These are phyloP conservation scores for Myotis vivesi DNA, from an alignment of 2,797 vertebrate genomes.

Conservation along the genomic window DNA sequence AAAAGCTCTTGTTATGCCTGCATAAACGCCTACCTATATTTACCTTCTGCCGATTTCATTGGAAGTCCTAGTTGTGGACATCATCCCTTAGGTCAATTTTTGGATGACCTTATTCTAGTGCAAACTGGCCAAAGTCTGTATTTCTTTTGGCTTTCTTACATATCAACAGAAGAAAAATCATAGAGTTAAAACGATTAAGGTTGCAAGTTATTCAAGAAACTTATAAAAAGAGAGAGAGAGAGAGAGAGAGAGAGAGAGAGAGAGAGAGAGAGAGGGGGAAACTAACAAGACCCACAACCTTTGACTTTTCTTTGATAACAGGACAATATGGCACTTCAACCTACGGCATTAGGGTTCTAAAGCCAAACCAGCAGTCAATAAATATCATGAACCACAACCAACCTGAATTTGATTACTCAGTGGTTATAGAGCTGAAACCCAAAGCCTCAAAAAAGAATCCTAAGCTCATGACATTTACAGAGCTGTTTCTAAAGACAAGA, in stretches of 20 bases:
- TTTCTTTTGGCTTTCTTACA: constrained; percentile 28
- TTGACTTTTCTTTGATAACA: constrained; percentile 44
- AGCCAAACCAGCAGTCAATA: constrained; percentile 71
- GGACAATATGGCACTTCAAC: constrained; percentile 56
- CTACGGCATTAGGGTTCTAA: constrained; percentile 67
- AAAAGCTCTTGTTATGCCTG: neutral
- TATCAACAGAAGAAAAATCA: constrained; percentile 6
- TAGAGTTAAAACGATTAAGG: constrained; percentile 11
- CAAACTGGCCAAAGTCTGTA: neutral
- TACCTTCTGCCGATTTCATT: neutral
- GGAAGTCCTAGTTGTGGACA: neutral
- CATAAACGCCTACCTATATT: neutral
- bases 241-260: neutral
- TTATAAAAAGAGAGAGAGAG: neutral
- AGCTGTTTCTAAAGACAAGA: constrained; percentile 78
- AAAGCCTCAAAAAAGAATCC: constrained; percentile 77
- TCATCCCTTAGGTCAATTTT: neutral
- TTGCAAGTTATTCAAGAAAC: constrained; percentile 5
- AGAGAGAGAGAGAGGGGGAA: neutral
- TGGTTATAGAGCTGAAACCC: constrained; percentile 72
- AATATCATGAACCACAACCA: constrained; percentile 72
- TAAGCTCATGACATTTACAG: constrained; percentile 79
- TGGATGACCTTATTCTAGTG: neutral
- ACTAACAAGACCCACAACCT: neutral
- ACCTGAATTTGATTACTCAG: constrained; percentile 74